Conservation (phyloP, 2,888 invertebrate species). For the Diarsia mendica region DNA sequence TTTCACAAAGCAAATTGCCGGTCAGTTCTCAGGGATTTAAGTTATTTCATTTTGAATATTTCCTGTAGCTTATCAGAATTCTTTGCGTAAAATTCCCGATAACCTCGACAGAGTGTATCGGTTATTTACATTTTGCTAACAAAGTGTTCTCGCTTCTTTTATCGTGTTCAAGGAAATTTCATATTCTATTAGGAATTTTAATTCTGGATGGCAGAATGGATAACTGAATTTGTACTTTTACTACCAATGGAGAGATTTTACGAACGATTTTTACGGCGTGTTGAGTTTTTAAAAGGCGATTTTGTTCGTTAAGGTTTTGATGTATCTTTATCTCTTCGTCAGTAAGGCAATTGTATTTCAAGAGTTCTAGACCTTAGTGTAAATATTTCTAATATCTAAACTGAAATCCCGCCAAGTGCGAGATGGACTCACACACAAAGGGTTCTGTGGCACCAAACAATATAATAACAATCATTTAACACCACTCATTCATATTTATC, state of each 20-base stretch:
- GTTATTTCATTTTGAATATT: slow-evolving; percentile 56
- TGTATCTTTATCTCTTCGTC: not conserved
- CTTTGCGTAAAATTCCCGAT: slow-evolving; percentile 59
- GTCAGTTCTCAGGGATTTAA: slow-evolving; percentile 43
- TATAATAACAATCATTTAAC: not conserved
- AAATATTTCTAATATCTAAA: not conserved
- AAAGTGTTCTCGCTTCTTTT: slow-evolving; percentile 60
- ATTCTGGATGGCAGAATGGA: slow-evolving; percentile 60
- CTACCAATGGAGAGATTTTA: slow-evolving; percentile 40
- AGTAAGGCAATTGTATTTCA: not conserved
- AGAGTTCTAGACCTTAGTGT: not conserved
- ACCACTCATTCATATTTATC: too few species aligned
- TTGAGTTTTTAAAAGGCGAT: slow-evolving; percentile 15
- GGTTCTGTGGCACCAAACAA: not conserved
- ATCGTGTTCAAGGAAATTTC: slow-evolving; percentile 60
- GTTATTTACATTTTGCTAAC: slow-evolving; percentile 63
- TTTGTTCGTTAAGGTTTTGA: slow-evolving; percentile 6
- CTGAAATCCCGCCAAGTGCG: not conserved
- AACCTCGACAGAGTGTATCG: slow-evolving; percentile 67
- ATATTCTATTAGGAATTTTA: slow-evolving; percentile 61
- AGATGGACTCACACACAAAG: not conserved
- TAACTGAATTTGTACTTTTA: slow-evolving; percentile 64
- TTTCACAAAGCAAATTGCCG: slow-evolving; percentile 17
- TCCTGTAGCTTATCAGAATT: slow-evolving; percentile 56
- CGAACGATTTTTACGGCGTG: slow-evolving; percentile 42